These are phyloP conservation scores for Agapetus fuscipes DNA, from an alignment of 2,888 invertebrate genomes.

Conservation along the genomic window DNA sequence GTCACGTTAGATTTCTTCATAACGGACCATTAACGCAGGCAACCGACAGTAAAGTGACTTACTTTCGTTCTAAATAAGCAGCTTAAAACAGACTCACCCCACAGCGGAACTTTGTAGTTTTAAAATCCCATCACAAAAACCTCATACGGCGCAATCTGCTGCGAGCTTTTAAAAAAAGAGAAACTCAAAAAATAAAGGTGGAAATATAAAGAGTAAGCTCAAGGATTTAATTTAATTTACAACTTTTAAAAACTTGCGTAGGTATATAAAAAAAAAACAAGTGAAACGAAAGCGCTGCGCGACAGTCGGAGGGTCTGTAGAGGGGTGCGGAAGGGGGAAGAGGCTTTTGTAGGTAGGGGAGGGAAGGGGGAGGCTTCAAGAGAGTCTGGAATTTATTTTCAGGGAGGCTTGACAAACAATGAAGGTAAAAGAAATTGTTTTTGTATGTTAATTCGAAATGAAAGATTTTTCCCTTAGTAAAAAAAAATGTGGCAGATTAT, in stretches of 20 bases:
- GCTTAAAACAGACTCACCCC: slow-evolving; percentile 15
- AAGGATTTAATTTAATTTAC: slow-evolving; percentile 21
- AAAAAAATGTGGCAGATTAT: slow-evolving; percentile 21
- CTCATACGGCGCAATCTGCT: slow-evolving; percentile 16
- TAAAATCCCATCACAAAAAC: slow-evolving; percentile 18
- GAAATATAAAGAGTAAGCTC: slow-evolving; percentile 19
- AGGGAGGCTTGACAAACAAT: slow-evolving; percentile 21
- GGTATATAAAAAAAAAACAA: slow-evolving; percentile 15
- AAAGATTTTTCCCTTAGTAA: slow-evolving; percentile 19
- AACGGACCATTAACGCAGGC: too few species aligned
- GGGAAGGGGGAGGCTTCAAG: slow-evolving; percentile 10
- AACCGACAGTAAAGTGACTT: slow-evolving; percentile 2
- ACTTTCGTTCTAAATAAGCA: slow-evolving; percentile 14
- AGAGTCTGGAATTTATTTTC: slow-evolving; percentile 20
- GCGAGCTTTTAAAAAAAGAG: slow-evolving; percentile 9
- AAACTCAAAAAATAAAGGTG: slow-evolving; percentile 19
- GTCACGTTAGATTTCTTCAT: too few species aligned
- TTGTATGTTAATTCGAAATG: slow-evolving; percentile 22
- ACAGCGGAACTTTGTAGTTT: slow-evolving; percentile 17
- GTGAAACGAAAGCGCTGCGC: slow-evolving; percentile 18
- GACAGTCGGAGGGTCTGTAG: slow-evolving; percentile 7
- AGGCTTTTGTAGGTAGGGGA: slow-evolving; percentile 1
- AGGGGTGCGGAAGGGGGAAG: background rate
- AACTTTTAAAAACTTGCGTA: slow-evolving; percentile 22
- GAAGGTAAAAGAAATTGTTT: slow-evolving; percentile 23